These are phyloP conservation scores for Yponomeuta plumbellus DNA, from an alignment of 2,888 invertebrate genomes.

Conservation along the genomic window DNA sequence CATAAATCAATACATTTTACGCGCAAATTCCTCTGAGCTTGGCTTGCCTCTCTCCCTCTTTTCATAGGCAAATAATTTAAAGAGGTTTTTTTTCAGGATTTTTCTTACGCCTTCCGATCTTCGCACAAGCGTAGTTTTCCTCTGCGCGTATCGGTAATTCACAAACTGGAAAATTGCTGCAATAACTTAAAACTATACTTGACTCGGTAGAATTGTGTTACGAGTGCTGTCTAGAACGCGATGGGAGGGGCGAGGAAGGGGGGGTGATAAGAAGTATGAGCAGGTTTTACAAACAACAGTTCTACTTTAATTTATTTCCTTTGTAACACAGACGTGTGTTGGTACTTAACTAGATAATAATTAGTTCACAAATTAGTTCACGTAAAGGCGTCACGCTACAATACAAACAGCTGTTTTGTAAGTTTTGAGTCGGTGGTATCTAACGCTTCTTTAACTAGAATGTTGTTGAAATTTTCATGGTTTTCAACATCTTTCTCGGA, in stretches of 20 bases:
- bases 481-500: not conserved
- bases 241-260: no score
- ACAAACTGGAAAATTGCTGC: not conserved
- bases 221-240: not conserved
- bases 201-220: not conserved
- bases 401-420: not conserved
- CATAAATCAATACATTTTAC: conserved; percentile 11
- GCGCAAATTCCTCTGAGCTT: conserved; percentile 3
- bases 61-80: not conserved
- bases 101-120: not conserved
- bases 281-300: conserved; percentile 4
- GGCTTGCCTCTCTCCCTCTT: not conserved
- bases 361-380: not conserved
- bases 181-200: not conserved
- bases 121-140: not conserved
- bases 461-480: not conserved
- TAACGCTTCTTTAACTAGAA: not conserved
- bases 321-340: not conserved
- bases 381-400: not conserved
- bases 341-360: not conserved
- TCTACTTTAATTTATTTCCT: not conserved
- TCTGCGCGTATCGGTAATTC: not conserved
- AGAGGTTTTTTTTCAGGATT: not conserved
- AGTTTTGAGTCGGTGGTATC: not conserved
- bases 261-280: conserved; percentile 1